Evolutionary conservation across 2,113 vertebrate genomes (phyloP), one percentile per base, ranked within the genome.

Genomic region (Cyanoderma ruficeps): DNA sequence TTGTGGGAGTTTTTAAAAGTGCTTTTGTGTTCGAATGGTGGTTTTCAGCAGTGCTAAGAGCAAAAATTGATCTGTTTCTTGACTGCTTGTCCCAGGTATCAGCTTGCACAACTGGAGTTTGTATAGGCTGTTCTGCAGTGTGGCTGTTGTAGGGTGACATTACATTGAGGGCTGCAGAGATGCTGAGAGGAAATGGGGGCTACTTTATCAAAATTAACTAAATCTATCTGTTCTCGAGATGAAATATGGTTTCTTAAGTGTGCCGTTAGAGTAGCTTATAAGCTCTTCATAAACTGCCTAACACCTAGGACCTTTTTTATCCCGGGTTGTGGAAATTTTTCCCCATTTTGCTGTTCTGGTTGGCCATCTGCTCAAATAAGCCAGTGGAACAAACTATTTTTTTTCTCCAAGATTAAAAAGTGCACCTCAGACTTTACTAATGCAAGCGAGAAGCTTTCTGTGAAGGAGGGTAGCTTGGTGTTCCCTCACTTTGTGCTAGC

Each of bases 221-320:
- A 69, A 30, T 83, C 22, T 72, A 0, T 35, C n/a, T 1, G 6
- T 74, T 61, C 70, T 85, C n/a, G 21, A 55, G 27, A 76, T 37
- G 16, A 88, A 61, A 74, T 42, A 33, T 33, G 37, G 22, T 71
- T 88, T 78, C 25, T 5, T 5, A 8, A 61, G 7, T 50, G 9
- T 61, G 75, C 31, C 59, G 8, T 50, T 61, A 65, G 1, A 1
- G 46, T 69, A 83, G 61, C 67, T 83, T 23, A 13, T 24, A 37
- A 98, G 95, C 97, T 98, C 50, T 83, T 88, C 21, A 18, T 79
- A 83, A 79, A 74, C 59, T 93, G 46, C 33, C 44, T 95, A 52
- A 90, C 85, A 42, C 4, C 22, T 50, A 23, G 33, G 46, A 77
- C 15, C 4, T 2, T 53, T 89, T 64, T 83, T 65, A 41, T 69